phyloP scores from a whole-genome alignment of 1,140 invertebrate species.

The Leptinotarsa lineolata region DNA sequence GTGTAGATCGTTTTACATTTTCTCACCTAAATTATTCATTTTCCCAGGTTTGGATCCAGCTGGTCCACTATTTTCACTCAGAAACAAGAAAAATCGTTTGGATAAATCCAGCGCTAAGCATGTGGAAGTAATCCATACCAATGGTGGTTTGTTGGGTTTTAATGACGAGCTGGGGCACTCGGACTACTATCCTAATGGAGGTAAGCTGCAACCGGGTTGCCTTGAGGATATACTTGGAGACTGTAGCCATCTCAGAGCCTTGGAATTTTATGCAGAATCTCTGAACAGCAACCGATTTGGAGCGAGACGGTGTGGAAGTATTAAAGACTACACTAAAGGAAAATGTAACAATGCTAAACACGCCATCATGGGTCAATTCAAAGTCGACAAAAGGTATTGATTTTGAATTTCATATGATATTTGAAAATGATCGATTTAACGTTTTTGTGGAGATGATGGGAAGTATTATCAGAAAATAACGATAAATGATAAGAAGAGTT shows the following conservation, averaged over 20 bases:
- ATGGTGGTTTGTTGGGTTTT: constrained; percentile 64
- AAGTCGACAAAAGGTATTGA: constrained; percentile 1
- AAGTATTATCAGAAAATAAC: too few relatives aligned
- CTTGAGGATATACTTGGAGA: constrained; percentile 55
- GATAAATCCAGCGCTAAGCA: constrained; percentile 65
- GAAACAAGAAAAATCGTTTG: constrained; percentile 59
- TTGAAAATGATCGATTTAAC: too few relatives aligned
- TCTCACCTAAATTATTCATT: background rate
- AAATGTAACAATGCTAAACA: constrained; percentile 58
- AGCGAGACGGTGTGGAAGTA: constrained; percentile 61
- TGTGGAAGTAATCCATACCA: constrained; percentile 70
- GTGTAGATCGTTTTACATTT: too few relatives aligned
- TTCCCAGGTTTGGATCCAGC: constrained; percentile 62
- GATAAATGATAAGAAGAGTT: too few relatives aligned
- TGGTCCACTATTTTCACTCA: constrained; percentile 60
- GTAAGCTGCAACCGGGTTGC: constrained; percentile 70
- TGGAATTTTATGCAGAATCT: constrained; percentile 58
- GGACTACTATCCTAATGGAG: constrained; percentile 76
- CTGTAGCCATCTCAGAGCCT: constrained; percentile 63
- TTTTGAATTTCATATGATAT: too few relatives aligned
- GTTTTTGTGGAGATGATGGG: too few relatives aligned
- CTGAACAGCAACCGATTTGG: constrained; percentile 44
- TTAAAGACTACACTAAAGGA: constrained; percentile 60
- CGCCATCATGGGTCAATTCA: constrained; percentile 23
- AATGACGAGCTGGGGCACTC: constrained; percentile 65